These are phyloP conservation scores for Spizella passerina DNA, from an alignment of 2,797 vertebrate genomes.

Conservation along the genomic window DNA sequence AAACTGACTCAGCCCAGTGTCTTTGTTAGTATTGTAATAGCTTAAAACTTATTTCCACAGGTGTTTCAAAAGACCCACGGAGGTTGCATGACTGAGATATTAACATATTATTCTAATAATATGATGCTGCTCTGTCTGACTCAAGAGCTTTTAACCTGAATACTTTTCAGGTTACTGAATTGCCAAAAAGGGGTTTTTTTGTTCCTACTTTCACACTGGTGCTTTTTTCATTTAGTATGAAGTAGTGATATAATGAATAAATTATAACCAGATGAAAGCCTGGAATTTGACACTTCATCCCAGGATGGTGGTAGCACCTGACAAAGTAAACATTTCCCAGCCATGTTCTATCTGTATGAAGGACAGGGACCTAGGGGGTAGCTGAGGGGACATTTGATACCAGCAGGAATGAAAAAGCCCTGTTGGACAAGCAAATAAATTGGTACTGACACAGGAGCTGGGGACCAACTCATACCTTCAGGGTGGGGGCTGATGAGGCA, in stretches of 20 bases:
- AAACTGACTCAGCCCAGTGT: neutral
- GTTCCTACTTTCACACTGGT: slow-evolving; percentile 67
- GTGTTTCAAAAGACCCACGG: slow-evolving; percentile 62
- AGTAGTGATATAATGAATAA: slow-evolving; percentile 72
- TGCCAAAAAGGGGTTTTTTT: slow-evolving; percentile 55
- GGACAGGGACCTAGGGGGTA: neutral
- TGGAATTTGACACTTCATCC: slow-evolving; percentile 47
- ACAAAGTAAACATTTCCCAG: slow-evolving; percentile 19
- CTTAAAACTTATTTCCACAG: slow-evolving; percentile 68
- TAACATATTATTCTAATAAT: slow-evolving; percentile 77
- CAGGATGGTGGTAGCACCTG: neutral
- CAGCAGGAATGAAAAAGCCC: neutral
- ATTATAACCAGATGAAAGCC: slow-evolving; percentile 75
- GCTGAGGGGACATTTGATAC: neutral
- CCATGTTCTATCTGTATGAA: neutral
- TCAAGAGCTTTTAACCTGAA: slow-evolving; percentile 73
- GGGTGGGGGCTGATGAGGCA: neutral
- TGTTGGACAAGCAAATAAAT: neutral
- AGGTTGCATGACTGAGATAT: slow-evolving; percentile 63
- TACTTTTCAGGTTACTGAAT: slow-evolving; percentile 73
- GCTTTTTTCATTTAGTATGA: slow-evolving; percentile 67
- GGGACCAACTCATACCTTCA: neutral
- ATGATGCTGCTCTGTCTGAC: slow-evolving; percentile 70
- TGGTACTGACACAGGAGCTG: neutral
- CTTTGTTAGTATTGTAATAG: slow-evolving; percentile 51